Evolutionary conservation across 2,888 invertebrate genomes (phyloP), one percentile per base, ranked within the genome.

Genomic region (Itoplectis maculator): DNA sequence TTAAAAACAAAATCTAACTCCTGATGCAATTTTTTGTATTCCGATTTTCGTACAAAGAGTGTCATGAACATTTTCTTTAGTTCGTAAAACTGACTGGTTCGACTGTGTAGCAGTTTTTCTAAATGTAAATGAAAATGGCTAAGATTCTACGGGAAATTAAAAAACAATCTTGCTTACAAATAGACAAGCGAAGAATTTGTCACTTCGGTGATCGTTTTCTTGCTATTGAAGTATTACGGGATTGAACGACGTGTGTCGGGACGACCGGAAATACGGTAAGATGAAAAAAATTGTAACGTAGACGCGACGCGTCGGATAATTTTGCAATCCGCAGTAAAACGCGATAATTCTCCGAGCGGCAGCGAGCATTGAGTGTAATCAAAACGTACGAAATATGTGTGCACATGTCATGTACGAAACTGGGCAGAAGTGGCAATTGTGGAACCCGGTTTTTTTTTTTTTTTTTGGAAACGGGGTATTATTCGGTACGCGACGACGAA

Each of bases 301-400:
- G 35, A 35, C 66, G 47, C 35, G 54, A 54, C 29, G 6, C 42
- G 13, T 54, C 42, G 47, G 15, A 45, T 11, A 56, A 56, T 70
- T 47, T 40, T 20, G 54, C 69, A 70, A 70, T 66, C 18, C 29
- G 29, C 29, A 5, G 5, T 13, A 29, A n/a, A 42, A 45, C 47
- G 47, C 66, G 29, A 15, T 47, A 47, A 45, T 56, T 47, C 29
- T 66, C 29, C 35, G 29, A 47, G 29, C 18, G 15, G 47, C 42
- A 1, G 8, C 42, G 15, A 63, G 42, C 47, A 74, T 81, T 78
- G 81, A 83, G 78, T 78, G 78, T 78, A 83, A 83, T 83, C 83
- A 83, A 83, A 80, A 78, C 65, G 68, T 56, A 81, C 72, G 65
- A 82, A 59, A 66, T 54, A 42, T 20, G 15, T 23, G 6, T 29